Conservation (phyloP, 1,140 invertebrate species). For the Drosophila ambigua region DNA sequence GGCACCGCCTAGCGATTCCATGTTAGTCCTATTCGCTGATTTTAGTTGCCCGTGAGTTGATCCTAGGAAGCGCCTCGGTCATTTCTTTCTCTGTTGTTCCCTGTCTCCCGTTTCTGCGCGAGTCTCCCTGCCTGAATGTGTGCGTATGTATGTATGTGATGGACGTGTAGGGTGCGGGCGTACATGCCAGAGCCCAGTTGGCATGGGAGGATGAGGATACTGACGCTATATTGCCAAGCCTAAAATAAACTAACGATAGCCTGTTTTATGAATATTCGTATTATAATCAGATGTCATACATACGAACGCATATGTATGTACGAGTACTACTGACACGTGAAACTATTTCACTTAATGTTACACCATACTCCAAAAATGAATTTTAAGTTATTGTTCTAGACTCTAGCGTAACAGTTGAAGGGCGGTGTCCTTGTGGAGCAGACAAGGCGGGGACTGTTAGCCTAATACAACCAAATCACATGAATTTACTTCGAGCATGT, state of each 20-base stretch:
- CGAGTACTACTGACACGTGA: background rate
- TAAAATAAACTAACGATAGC: background rate
- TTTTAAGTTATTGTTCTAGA: slow-evolving; percentile 13
- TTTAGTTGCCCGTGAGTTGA: slow-evolving; percentile 57
- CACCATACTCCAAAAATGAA: background rate
- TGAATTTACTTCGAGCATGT: slow-evolving; percentile 66
- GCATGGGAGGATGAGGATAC: too few species aligned
- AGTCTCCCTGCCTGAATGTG: background rate
- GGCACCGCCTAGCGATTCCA: slow-evolving; percentile 13
- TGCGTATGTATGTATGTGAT: slow-evolving; percentile 15
- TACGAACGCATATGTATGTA: too few species aligned
- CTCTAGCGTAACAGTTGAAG: slow-evolving; percentile 1
- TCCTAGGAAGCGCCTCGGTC: slow-evolving; percentile 50
- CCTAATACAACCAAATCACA: slow-evolving; percentile 56
- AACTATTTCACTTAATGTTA: background rate
- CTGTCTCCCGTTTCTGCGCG: background rate
- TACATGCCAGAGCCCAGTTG: too few species aligned
- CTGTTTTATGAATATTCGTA: slow-evolving; percentile 20
- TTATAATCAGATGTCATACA: background rate
- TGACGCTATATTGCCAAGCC: too few species aligned
- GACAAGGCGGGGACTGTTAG: slow-evolving; percentile 9
- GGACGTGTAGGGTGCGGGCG: background rate
- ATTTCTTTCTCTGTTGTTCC: slow-evolving; percentile 12
- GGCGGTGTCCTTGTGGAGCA: background rate
- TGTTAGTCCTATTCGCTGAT: slow-evolving; percentile 36